Base-by-base conservation (phyloP, 2,797 vertebrate genomes). In the Betta splendens region DNA sequence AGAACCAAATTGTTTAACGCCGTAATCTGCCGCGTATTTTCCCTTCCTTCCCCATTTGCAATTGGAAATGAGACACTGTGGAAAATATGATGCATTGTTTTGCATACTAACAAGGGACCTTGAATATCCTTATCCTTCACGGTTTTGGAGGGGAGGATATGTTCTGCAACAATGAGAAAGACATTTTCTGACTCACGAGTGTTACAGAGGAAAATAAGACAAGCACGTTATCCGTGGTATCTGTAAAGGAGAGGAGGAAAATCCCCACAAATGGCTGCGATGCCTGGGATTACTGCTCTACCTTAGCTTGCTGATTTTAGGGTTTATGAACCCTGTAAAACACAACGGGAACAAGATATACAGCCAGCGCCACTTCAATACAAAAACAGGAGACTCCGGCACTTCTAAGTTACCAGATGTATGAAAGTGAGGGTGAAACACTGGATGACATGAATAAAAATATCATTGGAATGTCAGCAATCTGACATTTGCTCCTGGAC, bases 1-100 rank as follows among this genome's bases (percentile, higher is more conserved):
- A 83, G 81, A 92, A 89, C 80, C 65, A 87, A 87, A 85, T 85
- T 82, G 86, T 85, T 91, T 89, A 92, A 92, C 79, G 61, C 75
- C 46, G 65, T 89, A 90, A 91, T 91, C 85, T 88, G 62, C 69
- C 12, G 53, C 73, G 79, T 79, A 85, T 87, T 87, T 86, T 80
- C 55, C 77, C 67, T 76, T 75, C 55, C 69, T 70, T 64, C 12
- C 59, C 59, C 42, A 70, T 77, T 87, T 52, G 46, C 67, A 67
- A 65, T 69, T 73, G 72, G 68, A 83, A 85, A 87, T 78, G 79
- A 85, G 79, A 79, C 72, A 52, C 36, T 67, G 74, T 58, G 79
- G 50, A 78, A 81, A 86, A 81, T 72, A 78, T 60, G 83, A 81
- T 64, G 79, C 64, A 61, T 77, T 85, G 79, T 84, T 90, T 85